Evolutionary conservation across 2,888 invertebrate species (phyloP).

Genomic region (Oligia latruncula): DNA sequence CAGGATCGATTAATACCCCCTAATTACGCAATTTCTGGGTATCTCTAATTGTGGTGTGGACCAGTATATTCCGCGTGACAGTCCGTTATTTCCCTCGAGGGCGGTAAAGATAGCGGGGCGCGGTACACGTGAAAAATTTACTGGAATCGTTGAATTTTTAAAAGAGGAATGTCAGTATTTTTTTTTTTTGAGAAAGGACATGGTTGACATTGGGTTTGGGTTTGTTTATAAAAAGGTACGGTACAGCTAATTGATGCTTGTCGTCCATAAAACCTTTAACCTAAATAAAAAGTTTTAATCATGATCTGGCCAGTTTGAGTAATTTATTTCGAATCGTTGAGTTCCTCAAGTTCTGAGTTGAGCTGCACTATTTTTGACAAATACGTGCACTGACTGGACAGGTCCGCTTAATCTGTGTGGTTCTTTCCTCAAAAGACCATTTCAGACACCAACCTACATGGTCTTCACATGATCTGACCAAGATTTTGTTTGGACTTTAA

Average conservation of each 20-base stretch:
- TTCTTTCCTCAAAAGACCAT: no score
- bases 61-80: conserved; percentile 89
- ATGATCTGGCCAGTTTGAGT: no score
- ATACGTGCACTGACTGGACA: no score
- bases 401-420: no score
- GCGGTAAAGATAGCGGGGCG: conserved; percentile 88
- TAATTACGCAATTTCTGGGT: conserved; percentile 90
- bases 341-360: no score
- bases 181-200: conserved; percentile 12
- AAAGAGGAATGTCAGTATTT: conserved; percentile 28
- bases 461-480: no score
- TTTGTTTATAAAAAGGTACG: neutral
- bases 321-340: no score
- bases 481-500: no score
- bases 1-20: conserved; percentile 88
- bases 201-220: conserved; percentile 12
- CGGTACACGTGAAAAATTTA: conserved; percentile 74
- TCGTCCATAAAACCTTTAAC: neutral
- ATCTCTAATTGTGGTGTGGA: conserved; percentile 88
- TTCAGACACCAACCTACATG: no score
- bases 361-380: no score
- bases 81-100: conserved; percentile 89
- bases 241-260: neutral
- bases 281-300: neutral
- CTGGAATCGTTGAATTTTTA: conserved; percentile 70